A percentile compares a stretch with the other conserved stretches of the same genome.
phyloP scores from a whole-genome alignment of 1,140 invertebrate genomes.

The Belonocnema kinseyi region DNA sequence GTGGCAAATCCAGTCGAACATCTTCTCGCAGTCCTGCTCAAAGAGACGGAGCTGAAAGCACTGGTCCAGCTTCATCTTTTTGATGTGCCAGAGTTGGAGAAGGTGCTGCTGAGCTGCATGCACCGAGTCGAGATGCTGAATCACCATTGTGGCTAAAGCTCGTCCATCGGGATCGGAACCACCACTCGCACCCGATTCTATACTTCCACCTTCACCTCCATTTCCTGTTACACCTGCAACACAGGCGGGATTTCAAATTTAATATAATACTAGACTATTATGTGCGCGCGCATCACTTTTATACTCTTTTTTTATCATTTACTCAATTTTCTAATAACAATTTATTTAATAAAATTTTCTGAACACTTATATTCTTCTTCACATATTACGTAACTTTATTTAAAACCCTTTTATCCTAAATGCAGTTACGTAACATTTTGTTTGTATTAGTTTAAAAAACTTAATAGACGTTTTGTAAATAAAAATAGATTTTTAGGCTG shows the following conservation, averaged over 20 bases:
- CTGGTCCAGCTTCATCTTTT: conserved; percentile 94
- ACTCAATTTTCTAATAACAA: no score
- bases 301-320: no score
- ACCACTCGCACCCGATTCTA: conserved; percentile 79
- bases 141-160: conserved; percentile 80
- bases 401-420: no score
- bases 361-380: no score
- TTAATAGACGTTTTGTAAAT: no score
- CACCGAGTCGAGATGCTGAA: conserved; percentile 88
- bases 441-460: no score
- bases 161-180: conserved; percentile 84
- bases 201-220: conserved; percentile 68
- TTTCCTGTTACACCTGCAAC: conserved; percentile 59
- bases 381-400: no score
- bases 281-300: no score
- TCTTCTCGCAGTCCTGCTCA: conserved; percentile 98
- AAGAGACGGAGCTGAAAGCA: conserved; percentile 96
- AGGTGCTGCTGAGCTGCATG: conserved; percentile 93
- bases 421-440: no score
- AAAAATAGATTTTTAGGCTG: no score
- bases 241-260: conserved; percentile 1
- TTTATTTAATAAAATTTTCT: no score
- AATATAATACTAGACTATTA: no score
- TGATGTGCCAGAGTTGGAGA: conserved; percentile 94
- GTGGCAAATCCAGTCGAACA: conserved; percentile 98